Conservation (phyloP, 1,140 invertebrate species). For the Anastrepha ludens region DNA sequence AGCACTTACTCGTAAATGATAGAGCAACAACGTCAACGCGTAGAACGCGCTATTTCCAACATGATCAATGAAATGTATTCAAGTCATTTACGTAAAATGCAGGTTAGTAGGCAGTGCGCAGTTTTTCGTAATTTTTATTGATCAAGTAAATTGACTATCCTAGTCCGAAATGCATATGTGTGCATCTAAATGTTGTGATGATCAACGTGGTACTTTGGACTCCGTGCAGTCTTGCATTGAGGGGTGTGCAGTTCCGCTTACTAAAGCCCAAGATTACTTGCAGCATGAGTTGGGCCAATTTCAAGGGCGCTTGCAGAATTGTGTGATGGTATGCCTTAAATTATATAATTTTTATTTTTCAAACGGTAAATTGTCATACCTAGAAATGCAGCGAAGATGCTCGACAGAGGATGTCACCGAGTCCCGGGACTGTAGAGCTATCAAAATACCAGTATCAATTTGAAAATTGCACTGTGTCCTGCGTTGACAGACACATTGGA, state of each 20-base stretch:
- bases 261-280: slow-evolving; percentile 87
- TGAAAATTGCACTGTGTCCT: slow-evolving; percentile 89
- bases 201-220: slow-evolving; percentile 81
- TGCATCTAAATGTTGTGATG: slow-evolving; percentile 86
- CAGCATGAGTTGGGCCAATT: slow-evolving; percentile 78
- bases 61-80: slow-evolving; percentile 88
- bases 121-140: not conserved
- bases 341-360: slow-evolving; percentile 10
- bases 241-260: slow-evolving; percentile 83
- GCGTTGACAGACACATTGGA: slow-evolving; percentile 88
- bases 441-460: slow-evolving; percentile 83
- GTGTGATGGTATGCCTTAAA: slow-evolving; percentile 79
- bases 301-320: slow-evolving; percentile 89
- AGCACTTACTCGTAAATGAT: slow-evolving; percentile 78
- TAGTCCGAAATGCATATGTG: slow-evolving; percentile 89
- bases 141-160: slow-evolving; percentile 56
- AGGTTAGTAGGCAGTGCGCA: slow-evolving; percentile 77
- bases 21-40: slow-evolving; percentile 83
- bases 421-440: slow-evolving; percentile 81
- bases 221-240: slow-evolving; percentile 88
- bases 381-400: slow-evolving; percentile 85
- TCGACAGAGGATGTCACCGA: slow-evolving; percentile 80
- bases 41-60: slow-evolving; percentile 86
- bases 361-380: not conserved
- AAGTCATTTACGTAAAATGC: slow-evolving; percentile 87